A percentile compares a stretch with the other conserved stretches of the same genome.
Conservation (phyloP, 53 echinoderm and acorn worm species). For the Arbacia lixula region DNA sequence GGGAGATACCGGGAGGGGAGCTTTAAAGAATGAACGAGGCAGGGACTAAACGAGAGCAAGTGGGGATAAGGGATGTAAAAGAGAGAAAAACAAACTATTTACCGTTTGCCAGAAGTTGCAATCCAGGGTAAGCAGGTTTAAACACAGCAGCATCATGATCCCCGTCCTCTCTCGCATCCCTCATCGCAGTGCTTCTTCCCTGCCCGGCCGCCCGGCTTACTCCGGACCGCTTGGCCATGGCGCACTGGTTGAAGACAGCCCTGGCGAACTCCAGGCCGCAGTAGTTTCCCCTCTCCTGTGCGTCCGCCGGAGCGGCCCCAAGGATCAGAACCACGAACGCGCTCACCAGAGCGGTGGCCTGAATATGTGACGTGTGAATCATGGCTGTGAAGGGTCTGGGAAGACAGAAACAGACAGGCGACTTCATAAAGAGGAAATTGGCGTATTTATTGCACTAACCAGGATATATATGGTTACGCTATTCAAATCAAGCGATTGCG, state of each 20-base stretch:
- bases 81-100: too few species aligned
- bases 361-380: neutral
- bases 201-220: neutral
- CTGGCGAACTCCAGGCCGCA: slow-evolving; percentile 28
- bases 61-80: too few species aligned
- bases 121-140: too few species aligned
- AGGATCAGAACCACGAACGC: neutral
- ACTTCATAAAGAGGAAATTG: neutral
- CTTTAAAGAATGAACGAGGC: too few species aligned
- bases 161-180: too few species aligned
- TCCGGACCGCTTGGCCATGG: slow-evolving; percentile 12
- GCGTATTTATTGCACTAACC: too few species aligned
- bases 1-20: too few species aligned
- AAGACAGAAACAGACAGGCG: neutral
- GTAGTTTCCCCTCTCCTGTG: neutral
- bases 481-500: too few species aligned
- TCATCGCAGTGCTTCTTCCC: neutral
- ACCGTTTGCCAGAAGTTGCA: too few species aligned
- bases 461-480: too few species aligned
- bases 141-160: neutral
- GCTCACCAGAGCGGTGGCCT: slow-evolving; percentile 4
- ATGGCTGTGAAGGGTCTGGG: neutral
- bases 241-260: slow-evolving; percentile 24
- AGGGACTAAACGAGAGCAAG: too few species aligned
- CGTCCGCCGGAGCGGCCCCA: slow-evolving; percentile 1